Percentiles rank a stretch among this genome's conserved stretches.
Conservation (phyloP, 2,888 invertebrate species). For the Onchidella celtica region DNA sequence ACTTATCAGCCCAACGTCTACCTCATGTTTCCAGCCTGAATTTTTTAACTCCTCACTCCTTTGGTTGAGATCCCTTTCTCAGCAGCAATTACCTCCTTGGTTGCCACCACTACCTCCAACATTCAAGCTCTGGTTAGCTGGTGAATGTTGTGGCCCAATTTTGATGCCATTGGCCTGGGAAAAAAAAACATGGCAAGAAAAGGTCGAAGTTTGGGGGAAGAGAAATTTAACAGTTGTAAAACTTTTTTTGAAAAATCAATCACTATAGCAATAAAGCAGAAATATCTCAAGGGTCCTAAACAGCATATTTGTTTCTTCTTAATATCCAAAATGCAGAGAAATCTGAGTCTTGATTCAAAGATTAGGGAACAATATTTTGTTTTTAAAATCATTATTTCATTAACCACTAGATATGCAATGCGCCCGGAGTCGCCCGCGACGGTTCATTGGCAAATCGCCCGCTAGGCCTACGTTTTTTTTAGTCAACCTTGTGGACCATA, state of each 20-base stretch:
- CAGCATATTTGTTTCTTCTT: not conserved
- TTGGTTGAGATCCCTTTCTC: slow-evolving; percentile 18
- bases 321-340: too few relatives aligned
- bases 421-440: too few relatives aligned
- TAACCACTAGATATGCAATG: too few relatives aligned
- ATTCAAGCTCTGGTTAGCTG: slow-evolving; percentile 89
- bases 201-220: not conserved
- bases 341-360: too few relatives aligned
- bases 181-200: slow-evolving; percentile 12
- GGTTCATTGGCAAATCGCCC: too few relatives aligned
- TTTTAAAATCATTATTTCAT: too few relatives aligned
- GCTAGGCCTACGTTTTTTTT: too few relatives aligned
- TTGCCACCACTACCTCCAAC: slow-evolving; percentile 90
- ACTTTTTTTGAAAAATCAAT: too few relatives aligned
- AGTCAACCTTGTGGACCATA: too few relatives aligned
- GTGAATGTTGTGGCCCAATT: slow-evolving; percentile 99
- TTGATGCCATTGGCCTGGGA: slow-evolving; percentile 99
- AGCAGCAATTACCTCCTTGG: slow-evolving; percentile 93
- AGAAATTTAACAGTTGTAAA: not conserved
- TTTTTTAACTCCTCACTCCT: not conserved
- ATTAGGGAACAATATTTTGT: too few relatives aligned
- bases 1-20: not conserved
- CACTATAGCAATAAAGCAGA: too few relatives aligned
- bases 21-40: not conserved
- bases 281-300: too few relatives aligned